Evolutionary conservation across 2,888 invertebrate species (phyloP), one percentile per base, ranked within the genome.

Genomic region (Dioctria rufipes): DNA sequence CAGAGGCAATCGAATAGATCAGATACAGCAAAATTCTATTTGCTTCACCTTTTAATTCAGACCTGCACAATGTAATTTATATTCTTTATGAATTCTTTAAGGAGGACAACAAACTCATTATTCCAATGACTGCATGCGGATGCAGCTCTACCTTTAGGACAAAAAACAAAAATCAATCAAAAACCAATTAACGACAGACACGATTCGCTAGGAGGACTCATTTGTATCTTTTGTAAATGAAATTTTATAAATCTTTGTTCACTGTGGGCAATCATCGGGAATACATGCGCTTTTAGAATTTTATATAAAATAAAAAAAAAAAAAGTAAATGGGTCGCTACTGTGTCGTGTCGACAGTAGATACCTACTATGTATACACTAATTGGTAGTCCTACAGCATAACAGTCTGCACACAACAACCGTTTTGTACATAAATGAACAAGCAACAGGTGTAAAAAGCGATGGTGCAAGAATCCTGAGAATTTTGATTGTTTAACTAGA

Each of bases 41-140:
- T 25, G 39, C 42, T 65, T 65, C n/a, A 40, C 11, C 42, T n/a
- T 42, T n/a, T n/a, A 13, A 37, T 40, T 42, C 40, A 9, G 13
- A 9, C 51, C 11, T 40, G 65, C 4, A 2, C 25, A 25, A 40
- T 42, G 40, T 65, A 65, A 65, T 65, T 42, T 40, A 40, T 65
- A 42, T 13, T 65, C 13, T 40, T 65, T 39, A 65, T 65, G 65
- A 65, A 42, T 65, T 65, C 65, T 65, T 11, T 13, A 42, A 42
- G 65, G 65, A 65, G 65, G 61, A n/a, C 65, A 40, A 42, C 42
- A 39, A 42, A 65, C 65, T 65, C 65, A 42, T 65, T n/a, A 65
- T 40, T 13, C 65, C n/a, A 42, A 65, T 42, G 42, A 40, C 40
- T 65, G 65, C 65, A 65, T 40, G n/a, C 42, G 65, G 5, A 8